Base-by-base conservation (phyloP, 2,797 vertebrate genomes). In the Amblyraja radiata region DNA sequence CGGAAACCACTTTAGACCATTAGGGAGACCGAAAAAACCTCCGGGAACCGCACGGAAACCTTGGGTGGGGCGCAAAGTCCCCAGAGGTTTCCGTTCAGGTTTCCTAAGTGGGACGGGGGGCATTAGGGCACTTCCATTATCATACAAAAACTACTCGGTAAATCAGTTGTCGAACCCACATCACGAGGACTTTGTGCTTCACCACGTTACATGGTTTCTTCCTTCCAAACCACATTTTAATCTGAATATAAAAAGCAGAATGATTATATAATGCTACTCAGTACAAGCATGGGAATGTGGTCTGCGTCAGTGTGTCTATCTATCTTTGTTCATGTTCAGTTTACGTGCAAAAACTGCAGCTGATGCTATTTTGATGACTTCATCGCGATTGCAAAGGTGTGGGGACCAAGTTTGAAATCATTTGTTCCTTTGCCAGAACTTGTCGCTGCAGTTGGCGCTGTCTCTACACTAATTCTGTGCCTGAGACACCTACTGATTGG, bases 361-460 rank as follows among this genome's bases (percentile, higher is more conserved):
- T 92, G 71, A 92, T 0, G 5, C 6, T 92, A 46, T 88, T 92
- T 76, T 39, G 90, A 39, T 28, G 36, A 10, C 10, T 92, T 46
- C 39, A 14, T 54, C 71, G 46, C 39, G 36, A 76, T 58, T 74
- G 23, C 83, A 92, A 92, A 92, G 39, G 46, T 46, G 25, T 92
- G 74, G 71, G 71, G 73, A 92, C 71, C 25, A 18, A 46, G 71
- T 46, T 91, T 46, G 73, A 54, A 74, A 91, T 46, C 21, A 23
- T 76, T 74, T 92, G 46, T 28, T 92, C 73, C 23, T 54, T 73
- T 92, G 90, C 65, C 90, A 92, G 73, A 74, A 76, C 76, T 71
- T 28, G 25, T 92, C 90, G n/a, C 71, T 74, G 71, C 90, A 92
- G 90, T 92, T 92, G 71, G 71, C 58, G 73, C 90, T 92, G 90